Base-by-base conservation (phyloP, 2,113 vertebrate species). In the Setophaga petechia region DNA sequence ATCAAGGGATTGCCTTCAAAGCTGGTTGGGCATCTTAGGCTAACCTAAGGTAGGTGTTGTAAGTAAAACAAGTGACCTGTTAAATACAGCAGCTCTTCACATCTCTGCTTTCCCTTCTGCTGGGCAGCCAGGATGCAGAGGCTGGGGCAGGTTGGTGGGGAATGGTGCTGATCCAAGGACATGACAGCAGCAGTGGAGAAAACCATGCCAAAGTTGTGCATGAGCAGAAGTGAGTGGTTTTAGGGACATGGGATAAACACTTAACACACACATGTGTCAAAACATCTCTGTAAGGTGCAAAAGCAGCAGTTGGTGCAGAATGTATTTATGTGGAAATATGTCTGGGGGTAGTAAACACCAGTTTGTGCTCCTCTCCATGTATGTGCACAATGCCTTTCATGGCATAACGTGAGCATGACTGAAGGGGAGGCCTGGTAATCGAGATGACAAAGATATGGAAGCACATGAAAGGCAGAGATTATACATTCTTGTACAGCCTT, bases 371-470 rank as follows among this genome's bases (percentile, higher is more conserved):
- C 44, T 59, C 82, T 90, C 66, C 57, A 22, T 84, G 79, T 25
- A 63, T 81, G 72, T n/a, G 79, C 47, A 65, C 12, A 59, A 84
- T 93, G 83, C 83, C 57, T 95, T 91, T 95, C 92, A 75, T 91
- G 88, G 90, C 61, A 65, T 28, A 59, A 79, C 35, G 61, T 62
- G 93, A 96, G 82, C 80, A 73, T 61, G 86, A 41, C 88, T 91
- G 88, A 90, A 92, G 90, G 80, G 88, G 80, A 95, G 87, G 73
- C 67, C 84, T 96, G 86, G 24, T 90, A 72, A 79, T 79, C 0
- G 1, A 94, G 94, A 97, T 95, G 39, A 84, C 82, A 92, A 51
- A 91, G 94, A 96, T 97, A 96, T 90, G 96, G 95, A 96, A 95
- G 69, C 71, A 94, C 87, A 90, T 96, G 35, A 95, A 96, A 96